These are phyloP conservation scores for Peromyscus attwateri DNA, from an alignment of 2,797 vertebrate species.

Conservation along the genomic window DNA sequence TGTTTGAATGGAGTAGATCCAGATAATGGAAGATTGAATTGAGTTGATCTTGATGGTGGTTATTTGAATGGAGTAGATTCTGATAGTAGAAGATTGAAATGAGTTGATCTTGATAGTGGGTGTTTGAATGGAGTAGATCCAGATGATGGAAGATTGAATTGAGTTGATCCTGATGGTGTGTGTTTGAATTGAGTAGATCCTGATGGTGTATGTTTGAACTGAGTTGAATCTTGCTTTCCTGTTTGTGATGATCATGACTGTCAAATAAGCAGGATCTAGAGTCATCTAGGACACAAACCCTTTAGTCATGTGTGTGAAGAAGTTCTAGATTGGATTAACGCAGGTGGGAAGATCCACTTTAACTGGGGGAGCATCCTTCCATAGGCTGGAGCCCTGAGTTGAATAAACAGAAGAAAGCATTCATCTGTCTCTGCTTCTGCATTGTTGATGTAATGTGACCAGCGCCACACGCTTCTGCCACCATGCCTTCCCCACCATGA, in stretches of 20 bases:
- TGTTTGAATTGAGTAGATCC: too few relatives aligned
- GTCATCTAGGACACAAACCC: neutral
- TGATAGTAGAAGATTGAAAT: too few relatives aligned
- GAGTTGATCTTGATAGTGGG: neutral
- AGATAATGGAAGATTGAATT: too few relatives aligned
- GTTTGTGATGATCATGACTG: neutral
- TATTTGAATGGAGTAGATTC: too few relatives aligned
- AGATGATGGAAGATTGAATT: neutral
- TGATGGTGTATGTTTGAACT: neutral
- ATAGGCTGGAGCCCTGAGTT: neutral
- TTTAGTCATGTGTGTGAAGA: neutral
- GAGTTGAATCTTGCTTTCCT: neutral
- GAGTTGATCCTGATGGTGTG: neutral
- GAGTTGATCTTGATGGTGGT: too few relatives aligned
- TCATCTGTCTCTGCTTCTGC: neutral
- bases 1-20: too few relatives aligned
- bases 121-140: too few relatives aligned
- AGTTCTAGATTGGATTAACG: neutral
- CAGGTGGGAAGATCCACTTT: neutral
- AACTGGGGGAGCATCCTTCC: neutral
- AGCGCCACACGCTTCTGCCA: neutral
- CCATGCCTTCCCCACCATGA: neutral
- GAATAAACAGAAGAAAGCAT: too few relatives aligned
- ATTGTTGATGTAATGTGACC: neutral
- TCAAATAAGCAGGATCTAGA: neutral